Base-by-base conservation (phyloP, 2,113 vertebrate species). In the Hiodon tergisus region DNA sequence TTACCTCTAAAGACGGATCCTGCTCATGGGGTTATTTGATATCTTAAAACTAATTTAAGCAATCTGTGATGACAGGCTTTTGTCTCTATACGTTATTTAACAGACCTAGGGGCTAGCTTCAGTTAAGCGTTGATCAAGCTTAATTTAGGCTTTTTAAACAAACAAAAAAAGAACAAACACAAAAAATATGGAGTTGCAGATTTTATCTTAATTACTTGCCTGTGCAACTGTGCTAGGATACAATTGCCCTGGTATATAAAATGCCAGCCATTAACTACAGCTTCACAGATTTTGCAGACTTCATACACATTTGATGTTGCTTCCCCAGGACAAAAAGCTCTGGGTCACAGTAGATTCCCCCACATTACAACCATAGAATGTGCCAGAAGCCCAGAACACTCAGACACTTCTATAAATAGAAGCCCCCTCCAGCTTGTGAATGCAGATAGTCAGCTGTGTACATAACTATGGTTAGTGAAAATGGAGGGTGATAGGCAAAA, bases 361-460 rank as follows among this genome's bases (percentile, higher is more conserved):
- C 72, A 72, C 77, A 78, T 78, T 84, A 81, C 55, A 81, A 79
- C 79, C 76, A 81, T 73, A 79, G 84, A 85, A 81, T 79, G 78
- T 67, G 81, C 85, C 85, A 79, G 73, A 84, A 86, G 81, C 82
- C 75, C 78, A 74, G 86, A 79, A 81, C 82, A 88, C 86, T 81
- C 78, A 77, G 77, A 80, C 74, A 59, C 0, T 73, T 83, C 88
- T 89, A 91, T 84, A 86, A 90, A 90, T 90, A 90, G 86, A 76
- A 69, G 13, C 79, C 73, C 83, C 83, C 81, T 85, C 79, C 85
- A 89, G 86, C 83, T 77, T 47, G 67, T 74, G 80, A 83, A 76
- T 84, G 72, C 76, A 87, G 67, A 76, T 79, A 81, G 80, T 86
- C 81, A 82, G 82, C 69, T 79, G 73, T 85, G 84, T 85, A 83